phyloP scores from a whole-genome alignment of 2,797 vertebrate genomes.

The Pseudochaenichthys georgianus region DNA sequence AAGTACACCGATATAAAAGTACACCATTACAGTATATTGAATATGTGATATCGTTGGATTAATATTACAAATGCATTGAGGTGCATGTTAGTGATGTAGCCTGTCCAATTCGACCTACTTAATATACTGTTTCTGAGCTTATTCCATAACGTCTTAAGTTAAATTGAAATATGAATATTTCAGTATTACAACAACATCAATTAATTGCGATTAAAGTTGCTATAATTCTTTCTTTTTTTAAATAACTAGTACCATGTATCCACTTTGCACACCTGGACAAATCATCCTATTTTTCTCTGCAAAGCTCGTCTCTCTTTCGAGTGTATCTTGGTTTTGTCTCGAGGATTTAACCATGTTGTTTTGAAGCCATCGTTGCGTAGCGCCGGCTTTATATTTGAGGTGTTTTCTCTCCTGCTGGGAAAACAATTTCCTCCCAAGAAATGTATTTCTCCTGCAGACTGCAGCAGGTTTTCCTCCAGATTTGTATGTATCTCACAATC shows the following conservation, averaged over 20 bases:
- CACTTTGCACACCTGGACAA: conserved; percentile 23
- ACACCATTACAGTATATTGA: neutral
- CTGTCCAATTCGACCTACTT: neutral
- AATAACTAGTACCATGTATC: neutral
- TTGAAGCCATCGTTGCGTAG: conserved; percentile 22
- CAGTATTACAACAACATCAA: neutral
- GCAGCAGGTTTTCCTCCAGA: conserved; percentile 18
- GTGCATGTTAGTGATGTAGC: neutral
- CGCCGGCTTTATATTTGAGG: conserved; percentile 30
- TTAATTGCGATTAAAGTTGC: neutral
- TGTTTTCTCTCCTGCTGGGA: conserved; percentile 35
- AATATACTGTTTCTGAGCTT: neutral
- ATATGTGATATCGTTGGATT: neutral
- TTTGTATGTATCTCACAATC: conserved; percentile 13
- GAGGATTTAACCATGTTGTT: conserved; percentile 25
- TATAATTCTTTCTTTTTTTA: too few species aligned
- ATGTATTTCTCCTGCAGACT: conserved; percentile 13
- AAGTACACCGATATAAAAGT: neutral
- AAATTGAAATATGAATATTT: neutral
- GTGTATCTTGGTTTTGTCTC: conserved; percentile 19
- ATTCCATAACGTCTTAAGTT: neutral
- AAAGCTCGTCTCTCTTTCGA: conserved; percentile 9
- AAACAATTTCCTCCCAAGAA: conserved; percentile 36
- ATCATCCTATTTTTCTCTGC: neutral
- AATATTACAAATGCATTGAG: neutral